Base-by-base conservation (phyloP, 30 jellyfish, hydroid and myxozoan species). In the Aurelia sp. region DNA sequence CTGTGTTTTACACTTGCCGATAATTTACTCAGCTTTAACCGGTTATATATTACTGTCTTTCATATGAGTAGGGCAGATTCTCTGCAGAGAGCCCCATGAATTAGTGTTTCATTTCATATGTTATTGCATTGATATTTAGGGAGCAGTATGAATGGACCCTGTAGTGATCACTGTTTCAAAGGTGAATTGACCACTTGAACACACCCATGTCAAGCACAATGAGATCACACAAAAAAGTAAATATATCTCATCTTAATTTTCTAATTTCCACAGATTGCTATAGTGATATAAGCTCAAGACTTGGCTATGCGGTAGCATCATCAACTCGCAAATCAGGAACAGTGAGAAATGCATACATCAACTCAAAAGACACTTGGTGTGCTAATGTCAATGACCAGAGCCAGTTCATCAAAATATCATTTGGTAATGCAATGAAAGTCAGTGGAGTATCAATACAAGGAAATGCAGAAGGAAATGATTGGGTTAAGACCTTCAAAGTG, bases 271-370 rank as follows among this genome's bases (percentile, higher is more conserved):
- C 63, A 71, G 82, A 41, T 18, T 71, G 82, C 47, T 41, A 38
- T 16, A 38, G n/a, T 9, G 64, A 50, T 10, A 71, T 71, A 13
- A 40, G 63, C 20, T 40, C 33, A 40, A 31, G 55, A 41, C 82
- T 21, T 13, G 82, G 82, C 22, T 17, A 30, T 10, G 12, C 63
- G 41, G 8, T 33, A 15, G 5, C 82, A 2, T 71, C 82, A 13
- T 71, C 82, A 71, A 13, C 82, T 11, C n/a, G 1, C 64, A 71
- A 71, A 71, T 17, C 82, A 30, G 63, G 63, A 16, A 9, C 82
- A 33, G 30, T 19, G 62, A 40, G 47, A 3, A 30, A 33, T 71
- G 65, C 82, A 50, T 71, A 21, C 47, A 58, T 40, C 18, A 18
- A 22, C 35, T 71, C 82, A 22, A 40, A 31, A 13, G 30, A 71